Percentiles rank a stretch among this genome's conserved stretches.
These are phyloP conservation scores for Gavia stellata DNA, from an alignment of 2,113 vertebrate species.

Conservation along the genomic window DNA sequence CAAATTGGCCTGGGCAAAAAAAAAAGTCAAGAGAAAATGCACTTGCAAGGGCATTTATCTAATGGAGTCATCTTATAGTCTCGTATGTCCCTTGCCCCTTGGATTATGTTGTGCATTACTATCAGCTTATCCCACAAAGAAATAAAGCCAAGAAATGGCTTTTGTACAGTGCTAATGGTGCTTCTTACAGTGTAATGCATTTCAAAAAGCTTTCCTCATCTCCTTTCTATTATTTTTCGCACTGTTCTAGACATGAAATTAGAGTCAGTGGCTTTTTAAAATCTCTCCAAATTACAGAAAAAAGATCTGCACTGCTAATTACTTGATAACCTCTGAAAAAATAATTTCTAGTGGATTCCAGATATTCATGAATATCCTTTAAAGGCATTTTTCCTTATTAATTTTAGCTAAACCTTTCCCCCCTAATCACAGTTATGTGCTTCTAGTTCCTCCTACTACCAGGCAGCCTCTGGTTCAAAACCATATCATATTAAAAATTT, in stretches of 20 bases:
- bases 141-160: constrained; percentile 20
- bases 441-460: constrained; percentile 1
- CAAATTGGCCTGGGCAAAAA: background rate
- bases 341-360: background rate
- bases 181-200: background rate
- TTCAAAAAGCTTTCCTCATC: background rate
- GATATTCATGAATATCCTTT: background rate
- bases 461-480: background rate
- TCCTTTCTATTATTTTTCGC: background rate
- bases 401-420: constrained; percentile 24
- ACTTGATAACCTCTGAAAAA: background rate
- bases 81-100: background rate
- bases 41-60: background rate
- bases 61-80: background rate
- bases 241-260: background rate
- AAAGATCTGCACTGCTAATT: background rate
- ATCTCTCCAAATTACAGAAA: background rate
- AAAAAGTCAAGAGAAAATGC: background rate
- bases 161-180: constrained; percentile 12
- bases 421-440: background rate
- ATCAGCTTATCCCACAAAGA: background rate
- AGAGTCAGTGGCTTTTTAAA: constrained; percentile 8
- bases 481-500: background rate
- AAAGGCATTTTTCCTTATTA: background rate
- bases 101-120: background rate